phyloP scores from a whole-genome alignment of 2,113 vertebrate species.

The Oplegnathus fasciatus region DNA sequence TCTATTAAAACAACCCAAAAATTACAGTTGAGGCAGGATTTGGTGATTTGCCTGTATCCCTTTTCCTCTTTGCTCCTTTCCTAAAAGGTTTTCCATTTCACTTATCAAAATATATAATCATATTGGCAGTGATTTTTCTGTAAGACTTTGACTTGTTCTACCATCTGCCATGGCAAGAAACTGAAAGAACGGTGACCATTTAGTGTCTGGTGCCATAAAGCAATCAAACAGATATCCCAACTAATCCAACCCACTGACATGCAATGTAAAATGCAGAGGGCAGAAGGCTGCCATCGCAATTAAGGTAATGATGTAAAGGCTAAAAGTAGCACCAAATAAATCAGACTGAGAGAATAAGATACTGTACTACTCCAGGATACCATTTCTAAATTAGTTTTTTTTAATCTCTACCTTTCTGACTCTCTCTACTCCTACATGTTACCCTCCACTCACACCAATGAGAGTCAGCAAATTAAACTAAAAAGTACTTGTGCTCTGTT shows the following conservation, averaged over 20 bases:
- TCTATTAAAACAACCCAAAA: too few relatives aligned
- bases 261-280: not conserved
- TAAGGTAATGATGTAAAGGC: not conserved
- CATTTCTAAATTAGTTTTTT: not conserved
- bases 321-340: not conserved
- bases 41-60: not conserved
- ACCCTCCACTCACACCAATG: not conserved
- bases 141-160: not conserved
- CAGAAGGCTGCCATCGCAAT: not conserved
- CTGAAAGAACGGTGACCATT: not conserved
- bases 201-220: not conserved
- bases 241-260: not conserved
- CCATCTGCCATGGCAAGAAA: not conserved
- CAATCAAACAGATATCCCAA: not conserved
- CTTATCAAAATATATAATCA: not conserved
- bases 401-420: not conserved
- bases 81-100: not conserved
- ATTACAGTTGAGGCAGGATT: not conserved
- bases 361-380: not conserved
- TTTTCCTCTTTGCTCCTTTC: not conserved
- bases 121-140: not conserved
- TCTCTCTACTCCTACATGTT: constrained; percentile 9
- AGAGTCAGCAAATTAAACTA: constrained; percentile 34
- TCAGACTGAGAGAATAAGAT: not conserved
- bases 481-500: constrained; percentile 30